These are phyloP conservation scores for Metallyticus violacea DNA, from an alignment of 2,888 invertebrate genomes.

Conservation along the genomic window DNA sequence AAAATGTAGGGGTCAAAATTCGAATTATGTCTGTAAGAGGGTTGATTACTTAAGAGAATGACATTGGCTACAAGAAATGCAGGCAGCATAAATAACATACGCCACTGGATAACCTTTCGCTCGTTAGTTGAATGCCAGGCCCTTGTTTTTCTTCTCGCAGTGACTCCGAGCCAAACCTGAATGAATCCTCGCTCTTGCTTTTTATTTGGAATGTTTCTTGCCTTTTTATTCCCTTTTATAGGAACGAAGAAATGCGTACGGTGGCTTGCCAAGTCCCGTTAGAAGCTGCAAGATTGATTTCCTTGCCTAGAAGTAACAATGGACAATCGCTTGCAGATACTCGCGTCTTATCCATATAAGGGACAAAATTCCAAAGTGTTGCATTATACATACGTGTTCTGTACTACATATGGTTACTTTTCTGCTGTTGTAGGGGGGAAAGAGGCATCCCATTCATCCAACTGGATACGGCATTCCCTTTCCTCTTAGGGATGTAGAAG, in stretches of 20 bases:
- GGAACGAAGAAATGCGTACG: not conserved
- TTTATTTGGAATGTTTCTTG: not conserved
- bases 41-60: no score
- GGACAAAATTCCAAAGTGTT: not conserved
- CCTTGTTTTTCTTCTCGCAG: not conserved
- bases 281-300: not conserved
- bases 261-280: not conserved
- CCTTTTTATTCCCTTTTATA: not conserved
- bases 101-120: no score
- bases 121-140: not conserved
- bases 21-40: no score
- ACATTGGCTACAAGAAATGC: no score
- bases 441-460: not conserved
- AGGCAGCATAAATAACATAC: no score
- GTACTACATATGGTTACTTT: no score
- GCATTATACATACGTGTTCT: not conserved
- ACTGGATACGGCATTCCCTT: not conserved
- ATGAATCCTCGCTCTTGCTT: not conserved
- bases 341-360: not conserved
- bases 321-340: not conserved
- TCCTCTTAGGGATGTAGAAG: not conserved
- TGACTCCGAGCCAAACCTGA: not conserved
- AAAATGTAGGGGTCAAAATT: no score
- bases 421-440: no score
- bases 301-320: not conserved